Evolutionary conservation across 2,113 vertebrate species (phyloP).

Genomic region (Sakesphorus luctuosus): DNA sequence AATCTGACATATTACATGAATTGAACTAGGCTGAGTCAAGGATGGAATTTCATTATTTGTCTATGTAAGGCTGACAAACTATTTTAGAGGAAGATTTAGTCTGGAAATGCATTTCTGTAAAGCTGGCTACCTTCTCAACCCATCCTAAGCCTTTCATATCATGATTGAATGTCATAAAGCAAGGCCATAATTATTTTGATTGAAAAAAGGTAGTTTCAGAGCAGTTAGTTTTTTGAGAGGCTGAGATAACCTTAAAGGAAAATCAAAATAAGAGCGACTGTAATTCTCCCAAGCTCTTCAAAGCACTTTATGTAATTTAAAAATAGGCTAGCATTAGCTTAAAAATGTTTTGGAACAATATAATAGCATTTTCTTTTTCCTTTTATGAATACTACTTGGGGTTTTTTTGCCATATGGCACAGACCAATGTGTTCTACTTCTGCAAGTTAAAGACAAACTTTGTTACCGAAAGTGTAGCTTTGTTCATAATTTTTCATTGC

Average conservation of each 20-base stretch:
- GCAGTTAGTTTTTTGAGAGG: not conserved
- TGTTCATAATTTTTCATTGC: not conserved
- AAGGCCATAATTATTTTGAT: slow-evolving; percentile 38
- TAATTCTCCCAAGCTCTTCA: not conserved
- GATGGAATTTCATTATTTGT: slow-evolving; percentile 53
- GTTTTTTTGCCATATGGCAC: not conserved
- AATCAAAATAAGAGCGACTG: slow-evolving; percentile 22
- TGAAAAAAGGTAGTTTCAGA: slow-evolving; percentile 41
- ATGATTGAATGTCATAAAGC: not conserved
- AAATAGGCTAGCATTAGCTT: not conserved
- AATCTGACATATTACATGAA: slow-evolving; percentile 50
- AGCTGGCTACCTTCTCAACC: not conserved
- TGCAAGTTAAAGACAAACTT: not conserved
- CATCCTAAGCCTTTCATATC: slow-evolving; percentile 5
- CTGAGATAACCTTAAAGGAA: not conserved
- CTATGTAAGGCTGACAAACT: slow-evolving; percentile 25
- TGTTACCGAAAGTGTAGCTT: not conserved
- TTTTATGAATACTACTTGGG: not conserved
- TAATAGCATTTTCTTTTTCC: not conserved
- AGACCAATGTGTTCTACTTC: not conserved
- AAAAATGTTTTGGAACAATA: not conserved
- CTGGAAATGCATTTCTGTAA: slow-evolving; percentile 32
- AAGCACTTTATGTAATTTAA: slow-evolving; percentile 6
- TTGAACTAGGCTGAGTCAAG: slow-evolving; percentile 49
- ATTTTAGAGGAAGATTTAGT: slow-evolving; percentile 13